These are phyloP conservation scores for Bufotes viridis DNA, from an alignment of 2,797 vertebrate genomes.

Conservation along the genomic window DNA sequence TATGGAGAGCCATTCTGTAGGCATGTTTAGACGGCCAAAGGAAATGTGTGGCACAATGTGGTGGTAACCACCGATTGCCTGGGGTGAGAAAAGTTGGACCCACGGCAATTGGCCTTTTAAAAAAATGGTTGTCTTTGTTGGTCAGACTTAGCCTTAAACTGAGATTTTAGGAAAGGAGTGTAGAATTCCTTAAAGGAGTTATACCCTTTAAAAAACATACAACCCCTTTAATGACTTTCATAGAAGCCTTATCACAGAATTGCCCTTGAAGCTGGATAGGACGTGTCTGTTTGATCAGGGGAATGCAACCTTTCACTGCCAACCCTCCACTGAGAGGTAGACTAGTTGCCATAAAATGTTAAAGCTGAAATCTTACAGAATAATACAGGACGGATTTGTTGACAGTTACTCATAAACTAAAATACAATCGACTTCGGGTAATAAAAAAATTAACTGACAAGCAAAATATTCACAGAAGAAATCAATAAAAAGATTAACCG, in stretches of 20 bases:
- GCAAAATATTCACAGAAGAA: conserved; percentile 31
- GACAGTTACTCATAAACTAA: conserved; percentile 6
- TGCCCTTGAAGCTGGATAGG: neutral
- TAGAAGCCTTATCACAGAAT: neutral
- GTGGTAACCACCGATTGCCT: neutral
- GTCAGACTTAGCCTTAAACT: neutral
- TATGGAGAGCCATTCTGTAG: neutral
- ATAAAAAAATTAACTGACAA: conserved; percentile 22
- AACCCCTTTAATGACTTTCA: neutral
- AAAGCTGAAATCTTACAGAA: conserved; percentile 4
- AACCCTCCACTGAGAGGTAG: neutral
- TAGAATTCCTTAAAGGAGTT: neutral
- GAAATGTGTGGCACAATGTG: neutral
- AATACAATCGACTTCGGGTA: neutral
- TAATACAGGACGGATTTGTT: conserved; percentile 1
- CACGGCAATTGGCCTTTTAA: too few relatives aligned
- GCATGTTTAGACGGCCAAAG: neutral
- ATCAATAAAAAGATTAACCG: conserved; percentile 44
- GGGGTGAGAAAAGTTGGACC: neutral
- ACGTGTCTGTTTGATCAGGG: neutral
- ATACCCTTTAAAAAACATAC: neutral
- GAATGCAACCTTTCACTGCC: neutral
- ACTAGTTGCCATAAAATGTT: conserved; percentile 15
- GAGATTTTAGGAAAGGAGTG: neutral
- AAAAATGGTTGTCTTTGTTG: neutral